Evolutionary conservation across 2,888 invertebrate species (phyloP), one percentile per base, ranked within the genome.

Genomic region (Lycia hirtaria): DNA sequence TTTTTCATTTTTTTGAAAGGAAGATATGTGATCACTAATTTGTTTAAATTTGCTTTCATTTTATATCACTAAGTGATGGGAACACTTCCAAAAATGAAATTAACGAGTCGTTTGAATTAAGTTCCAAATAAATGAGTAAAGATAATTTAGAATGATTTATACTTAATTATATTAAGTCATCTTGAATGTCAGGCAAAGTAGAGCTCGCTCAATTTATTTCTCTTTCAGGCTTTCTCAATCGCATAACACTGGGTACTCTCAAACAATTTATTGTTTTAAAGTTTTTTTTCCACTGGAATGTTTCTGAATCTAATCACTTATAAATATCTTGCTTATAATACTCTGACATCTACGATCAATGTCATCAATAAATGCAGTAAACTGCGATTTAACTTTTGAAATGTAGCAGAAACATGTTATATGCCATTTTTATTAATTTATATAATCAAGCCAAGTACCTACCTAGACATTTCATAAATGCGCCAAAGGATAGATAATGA

Each of bases 161-260:
- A 84, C 86, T 88, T 87, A 88, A 85, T 85, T 82, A 76, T 65
- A 87, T 86, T 84, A 87, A 86, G 85, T 86, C 61, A 59, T 28
- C 52, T 55, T 52, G 53, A 62, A 49, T 62, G 56, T 59, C 47
- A 38, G 24, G 50, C 38, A 55, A 48, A 37, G 22, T 54, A 49
- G 50, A 59, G 58, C 15, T 12, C 41, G 35, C 30, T 44, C 26
- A 44, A 12, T 10, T 4, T 19, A 45, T 28, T 19, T 19, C 24
- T 40, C 55, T 33, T 48, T 17, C 19, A 55, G 51, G 52, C 47
- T 28, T n/a, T 19, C 19, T 26, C 60, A 51, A 54, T 49, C 24
- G 32, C 52, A 61, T 62, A 58, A 57, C 65, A 64, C 66, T 65
- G 69, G 67, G 30, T 48, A 14, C 6, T 45, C 43, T 35, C 15